A percentile compares a stretch with the other conserved stretches of the same genome.
Conservation (phyloP, 2,113 vertebrate species). For the Nestor notabilis region DNA sequence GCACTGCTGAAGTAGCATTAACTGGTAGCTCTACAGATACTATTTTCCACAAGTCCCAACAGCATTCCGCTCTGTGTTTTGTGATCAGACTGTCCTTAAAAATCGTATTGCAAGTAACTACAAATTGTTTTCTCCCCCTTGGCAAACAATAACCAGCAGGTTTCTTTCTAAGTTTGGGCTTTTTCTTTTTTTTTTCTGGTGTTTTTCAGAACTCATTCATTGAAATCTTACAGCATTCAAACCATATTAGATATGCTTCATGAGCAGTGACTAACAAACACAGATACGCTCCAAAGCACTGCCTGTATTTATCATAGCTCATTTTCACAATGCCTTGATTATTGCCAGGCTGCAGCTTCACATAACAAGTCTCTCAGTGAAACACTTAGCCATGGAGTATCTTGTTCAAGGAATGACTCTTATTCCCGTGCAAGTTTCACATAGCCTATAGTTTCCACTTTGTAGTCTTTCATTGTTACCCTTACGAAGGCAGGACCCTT, state of each 20-base stretch:
- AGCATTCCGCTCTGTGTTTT: background rate
- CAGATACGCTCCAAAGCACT: background rate
- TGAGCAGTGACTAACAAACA: background rate
- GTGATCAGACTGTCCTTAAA: background rate
- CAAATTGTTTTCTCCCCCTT: background rate
- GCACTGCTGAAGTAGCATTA: background rate
- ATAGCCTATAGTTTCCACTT: background rate
- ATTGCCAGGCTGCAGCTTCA: background rate
- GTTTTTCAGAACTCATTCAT: background rate
- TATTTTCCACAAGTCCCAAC: background rate
- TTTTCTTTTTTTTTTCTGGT: background rate
- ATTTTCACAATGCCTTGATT: background rate
- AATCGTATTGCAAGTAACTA: background rate
- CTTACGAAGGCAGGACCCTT: background rate
- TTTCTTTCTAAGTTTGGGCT: background rate
- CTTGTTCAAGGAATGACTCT: background rate
- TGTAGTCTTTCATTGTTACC: background rate
- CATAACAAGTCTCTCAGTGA: background rate
- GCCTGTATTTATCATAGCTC: background rate
- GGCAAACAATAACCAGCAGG: background rate
- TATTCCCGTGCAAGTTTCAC: background rate
- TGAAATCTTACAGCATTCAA: background rate
- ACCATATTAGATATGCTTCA: background rate
- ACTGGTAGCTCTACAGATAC: background rate
- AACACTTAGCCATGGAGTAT: background rate